These are phyloP conservation scores for Caenorhabditis tropicalis DNA, from an alignment of 1,140 invertebrate genomes.

Conservation along the genomic window DNA sequence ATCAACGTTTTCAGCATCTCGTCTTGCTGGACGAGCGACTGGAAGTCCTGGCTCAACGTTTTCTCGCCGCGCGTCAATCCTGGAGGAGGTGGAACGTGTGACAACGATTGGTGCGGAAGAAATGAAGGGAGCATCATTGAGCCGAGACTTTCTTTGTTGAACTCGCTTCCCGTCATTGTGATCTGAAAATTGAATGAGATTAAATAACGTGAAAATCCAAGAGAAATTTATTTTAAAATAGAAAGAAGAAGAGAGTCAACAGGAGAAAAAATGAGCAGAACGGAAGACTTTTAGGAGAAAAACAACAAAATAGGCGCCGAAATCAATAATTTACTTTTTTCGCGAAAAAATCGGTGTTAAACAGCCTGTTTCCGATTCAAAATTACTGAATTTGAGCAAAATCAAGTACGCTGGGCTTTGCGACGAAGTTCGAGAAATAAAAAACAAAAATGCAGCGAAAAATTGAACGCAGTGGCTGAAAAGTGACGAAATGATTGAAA, in stretches of 20 bases:
- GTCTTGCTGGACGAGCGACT: neutral
- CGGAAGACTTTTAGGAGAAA: neutral
- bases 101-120: neutral
- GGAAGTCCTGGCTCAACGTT: neutral
- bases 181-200: neutral
- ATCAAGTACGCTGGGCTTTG: too few species aligned
- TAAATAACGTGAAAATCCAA: too few species aligned
- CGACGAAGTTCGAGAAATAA: too few species aligned
- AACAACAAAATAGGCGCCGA: neutral
- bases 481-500: too few species aligned
- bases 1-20: neutral
- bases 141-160: neutral
- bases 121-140: neutral
- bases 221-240: neutral
- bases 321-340: neutral
- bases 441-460: neutral
- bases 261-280: too few species aligned
- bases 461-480: neutral
- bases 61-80: neutral
- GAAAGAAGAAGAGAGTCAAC: too few species aligned
- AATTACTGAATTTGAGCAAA: too few species aligned
- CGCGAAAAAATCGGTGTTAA: neutral
- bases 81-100: neutral
- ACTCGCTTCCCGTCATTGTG: constrained; percentile 12
- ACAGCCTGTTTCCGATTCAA: too few species aligned